phyloP scores from a whole-genome alignment of 2,888 invertebrate genomes.

The Argyresthia albistria region DNA sequence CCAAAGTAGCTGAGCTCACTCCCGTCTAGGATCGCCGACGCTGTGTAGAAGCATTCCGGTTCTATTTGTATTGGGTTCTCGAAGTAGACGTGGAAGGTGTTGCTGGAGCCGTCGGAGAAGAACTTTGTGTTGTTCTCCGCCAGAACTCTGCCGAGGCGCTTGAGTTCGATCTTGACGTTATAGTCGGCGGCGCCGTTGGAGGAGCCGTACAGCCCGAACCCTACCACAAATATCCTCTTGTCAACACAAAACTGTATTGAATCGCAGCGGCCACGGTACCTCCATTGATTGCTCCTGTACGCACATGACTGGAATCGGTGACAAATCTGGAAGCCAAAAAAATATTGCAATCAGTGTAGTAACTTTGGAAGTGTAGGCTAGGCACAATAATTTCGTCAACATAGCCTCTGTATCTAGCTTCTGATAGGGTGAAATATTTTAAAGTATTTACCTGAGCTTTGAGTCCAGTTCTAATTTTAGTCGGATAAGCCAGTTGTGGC shows the following conservation, averaged over 20 bases:
- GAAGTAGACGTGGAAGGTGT: constrained; percentile 89
- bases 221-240: constrained; percentile 94
- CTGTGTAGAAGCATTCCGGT: constrained; percentile 94
- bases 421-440: not conserved
- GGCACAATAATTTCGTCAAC: no score
- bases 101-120: constrained; percentile 96
- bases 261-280: constrained; percentile 96
- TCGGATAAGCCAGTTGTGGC: constrained; percentile 86
- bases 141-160: constrained; percentile 87
- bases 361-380: no score
- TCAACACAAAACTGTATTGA: constrained; percentile 98
- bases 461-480: constrained; percentile 87
- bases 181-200: constrained; percentile 97
- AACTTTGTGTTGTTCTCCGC: constrained; percentile 95
- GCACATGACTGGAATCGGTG: constrained; percentile 97
- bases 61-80: constrained; percentile 91
- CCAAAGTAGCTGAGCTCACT: constrained; percentile 96
- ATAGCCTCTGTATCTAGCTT: no score
- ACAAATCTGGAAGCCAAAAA: constrained; percentile 77
- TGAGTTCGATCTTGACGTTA: constrained; percentile 93
- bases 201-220: constrained; percentile 96
- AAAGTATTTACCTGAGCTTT: constrained; percentile 81
- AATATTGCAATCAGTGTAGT: not conserved
- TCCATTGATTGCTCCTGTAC: constrained; percentile 97
- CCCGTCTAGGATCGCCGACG: constrained; percentile 95